Evolutionary conservation across 2,113 vertebrate genomes (phyloP).

Genomic region (Haliaeetus leucogaster): DNA sequence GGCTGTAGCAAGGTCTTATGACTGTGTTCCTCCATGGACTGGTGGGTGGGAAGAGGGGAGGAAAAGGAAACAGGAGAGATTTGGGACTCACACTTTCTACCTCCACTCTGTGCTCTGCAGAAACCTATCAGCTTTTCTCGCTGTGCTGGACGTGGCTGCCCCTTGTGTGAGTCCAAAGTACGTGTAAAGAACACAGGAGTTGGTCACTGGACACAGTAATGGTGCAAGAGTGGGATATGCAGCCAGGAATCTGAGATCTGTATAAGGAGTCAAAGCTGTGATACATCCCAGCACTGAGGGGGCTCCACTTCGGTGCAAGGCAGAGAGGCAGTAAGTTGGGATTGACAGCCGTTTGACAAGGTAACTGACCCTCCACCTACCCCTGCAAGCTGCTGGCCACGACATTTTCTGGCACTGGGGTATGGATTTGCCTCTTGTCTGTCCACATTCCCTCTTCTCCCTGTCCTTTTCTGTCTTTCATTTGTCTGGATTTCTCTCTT

Average conservation of each 20-base stretch:
- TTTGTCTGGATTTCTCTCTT: neutral
- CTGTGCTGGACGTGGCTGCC: neutral
- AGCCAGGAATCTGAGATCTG: neutral
- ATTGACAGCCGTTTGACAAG: neutral
- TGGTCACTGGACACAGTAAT: accelerated
- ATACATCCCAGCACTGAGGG: neutral
- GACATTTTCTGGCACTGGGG: neutral
- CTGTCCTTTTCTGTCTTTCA: neutral
- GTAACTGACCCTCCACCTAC: neutral
- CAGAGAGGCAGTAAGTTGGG: neutral
- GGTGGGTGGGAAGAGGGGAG: neutral
- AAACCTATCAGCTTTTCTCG: neutral
- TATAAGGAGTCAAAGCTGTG: neutral
- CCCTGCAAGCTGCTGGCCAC: neutral
- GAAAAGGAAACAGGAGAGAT: neutral
- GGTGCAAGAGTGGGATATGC: accelerated
- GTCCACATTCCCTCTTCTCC: neutral
- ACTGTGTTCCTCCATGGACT: neutral
- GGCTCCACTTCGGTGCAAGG: neutral
- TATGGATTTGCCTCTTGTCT: neutral
- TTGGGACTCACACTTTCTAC: neutral
- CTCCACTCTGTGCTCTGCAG: neutral
- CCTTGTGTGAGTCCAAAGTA: neutral
- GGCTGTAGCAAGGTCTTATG: neutral
- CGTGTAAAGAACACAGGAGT: neutral